Evolutionary conservation across 2,113 vertebrate species (phyloP), one percentile per base, ranked within the genome.

Genomic region (Misgurnus mizolepis): DNA sequence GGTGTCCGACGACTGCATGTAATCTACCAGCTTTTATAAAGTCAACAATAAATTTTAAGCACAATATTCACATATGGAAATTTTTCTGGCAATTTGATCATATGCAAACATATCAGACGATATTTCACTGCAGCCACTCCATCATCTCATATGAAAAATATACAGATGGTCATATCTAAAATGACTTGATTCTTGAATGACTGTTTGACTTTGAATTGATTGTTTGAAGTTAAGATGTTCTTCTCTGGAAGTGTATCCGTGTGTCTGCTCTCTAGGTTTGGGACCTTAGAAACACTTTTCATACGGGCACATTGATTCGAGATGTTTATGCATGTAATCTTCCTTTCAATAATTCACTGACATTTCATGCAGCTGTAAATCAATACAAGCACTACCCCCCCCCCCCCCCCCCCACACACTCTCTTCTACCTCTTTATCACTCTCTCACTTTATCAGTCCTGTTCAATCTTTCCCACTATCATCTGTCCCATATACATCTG

Each of bases 321-420:
- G 80, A 83, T 86, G 86, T 92, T 91, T 91, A 90, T 91, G 89
- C 85, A 88, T 85, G 86, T 89, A 88, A 91, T 89, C 83, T 80
- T 77, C 87, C 89, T 82, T 60, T 92, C 88, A 92, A 92, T 93
- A 90, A 92, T 93, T 92, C 88, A 87, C 69, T 76, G 81, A 60
- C 82, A 79, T 90, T 90, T 91, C 88, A 90, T 89, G 84, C 85
- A 87, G 84, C 27, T 82, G 76, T 72, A 67, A 87, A 91, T 92
- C 90, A 91, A 88, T 89, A 79, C 87, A 86, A 85, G 77, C 80
- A 82, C 50, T 22, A 34, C 27, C 27, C 27, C 27, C n/a, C n/a
- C n/a, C n/a, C n/a, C n/a, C n/a, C n/a, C n/a, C n/a, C n/a, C 27
- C 27, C 1, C 79, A 76, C 73, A 79, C 82, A 56, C 73, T 61